Evolutionary conservation across 2,113 vertebrate genomes (phyloP).

Genomic region (Hippopotamus amphibius): DNA sequence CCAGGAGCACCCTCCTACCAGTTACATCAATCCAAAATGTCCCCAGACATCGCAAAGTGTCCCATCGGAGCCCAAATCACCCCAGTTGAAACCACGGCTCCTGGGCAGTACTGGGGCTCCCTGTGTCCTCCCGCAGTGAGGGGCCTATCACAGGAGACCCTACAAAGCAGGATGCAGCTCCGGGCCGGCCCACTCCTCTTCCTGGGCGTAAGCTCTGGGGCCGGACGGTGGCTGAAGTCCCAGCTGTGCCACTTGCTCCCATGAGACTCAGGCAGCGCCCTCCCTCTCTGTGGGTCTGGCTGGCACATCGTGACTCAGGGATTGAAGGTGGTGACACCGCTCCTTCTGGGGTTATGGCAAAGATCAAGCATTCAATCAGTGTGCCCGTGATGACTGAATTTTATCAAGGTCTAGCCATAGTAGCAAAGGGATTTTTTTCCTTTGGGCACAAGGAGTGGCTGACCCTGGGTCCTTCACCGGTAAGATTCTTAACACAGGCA

Average conservation of each 20-base stretch:
- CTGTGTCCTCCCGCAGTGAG: neutral
- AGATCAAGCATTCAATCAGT: neutral
- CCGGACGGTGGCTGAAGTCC: neutral
- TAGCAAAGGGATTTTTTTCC: neutral
- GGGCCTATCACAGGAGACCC: neutral
- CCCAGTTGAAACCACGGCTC: neutral
- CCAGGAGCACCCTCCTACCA: too few species aligned
- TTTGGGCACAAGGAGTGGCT: neutral
- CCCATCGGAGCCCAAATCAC: neutral
- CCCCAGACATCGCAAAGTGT: too few species aligned
- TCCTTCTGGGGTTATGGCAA: neutral
- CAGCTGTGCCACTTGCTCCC: neutral
- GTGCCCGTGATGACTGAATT: fast-evolving
- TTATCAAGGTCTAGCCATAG: neutral
- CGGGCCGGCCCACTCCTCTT: too few species aligned
- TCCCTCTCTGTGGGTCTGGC: neutral
- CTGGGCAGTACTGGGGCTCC: neutral
- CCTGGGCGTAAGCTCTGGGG: neutral
- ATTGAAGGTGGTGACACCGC: fast-evolving
- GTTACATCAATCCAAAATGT: neutral
- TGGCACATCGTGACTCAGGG: fast-evolving
- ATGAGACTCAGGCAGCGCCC: neutral
- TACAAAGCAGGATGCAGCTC: neutral
- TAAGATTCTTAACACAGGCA: neutral
- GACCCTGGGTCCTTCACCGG: neutral